Conservation (phyloP, 2,113 vertebrate genomes). For the Uria lomvia region DNA sequence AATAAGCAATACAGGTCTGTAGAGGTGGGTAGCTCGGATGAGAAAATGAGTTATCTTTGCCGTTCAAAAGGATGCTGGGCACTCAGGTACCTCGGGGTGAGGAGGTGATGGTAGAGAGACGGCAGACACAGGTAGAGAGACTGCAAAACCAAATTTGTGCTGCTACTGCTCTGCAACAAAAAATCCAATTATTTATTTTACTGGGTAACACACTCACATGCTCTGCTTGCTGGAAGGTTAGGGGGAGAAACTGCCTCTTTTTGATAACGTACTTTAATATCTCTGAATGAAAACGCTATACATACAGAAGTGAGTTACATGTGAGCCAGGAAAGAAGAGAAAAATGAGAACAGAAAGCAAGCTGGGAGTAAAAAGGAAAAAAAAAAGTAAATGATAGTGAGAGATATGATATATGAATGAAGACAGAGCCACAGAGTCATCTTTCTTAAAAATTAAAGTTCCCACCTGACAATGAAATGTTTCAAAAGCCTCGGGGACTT, state of each 20-base stretch:
- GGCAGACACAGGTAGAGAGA: neutral
- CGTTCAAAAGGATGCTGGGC: neutral
- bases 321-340: neutral
- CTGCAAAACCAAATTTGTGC: neutral
- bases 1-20: neutral
- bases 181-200: neutral
- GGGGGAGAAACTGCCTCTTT: neutral
- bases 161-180: neutral
- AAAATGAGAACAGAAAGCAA: neutral
- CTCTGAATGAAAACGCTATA: neutral
- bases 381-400: no score
- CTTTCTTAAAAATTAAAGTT: neutral
- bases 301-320: no score
- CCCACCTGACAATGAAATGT: no score
- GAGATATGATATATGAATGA: neutral
- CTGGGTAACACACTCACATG: neutral
- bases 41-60: neutral
- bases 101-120: neutral
- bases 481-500: neutral
- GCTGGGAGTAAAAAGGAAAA: neutral
- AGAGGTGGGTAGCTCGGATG: fast-evolving
- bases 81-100: neutral
- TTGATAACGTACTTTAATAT: neutral
- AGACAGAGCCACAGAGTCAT: neutral
- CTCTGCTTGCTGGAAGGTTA: neutral